phyloP scores from a whole-genome alignment of 1,140 invertebrate genomes.

The Eueides isabella region DNA sequence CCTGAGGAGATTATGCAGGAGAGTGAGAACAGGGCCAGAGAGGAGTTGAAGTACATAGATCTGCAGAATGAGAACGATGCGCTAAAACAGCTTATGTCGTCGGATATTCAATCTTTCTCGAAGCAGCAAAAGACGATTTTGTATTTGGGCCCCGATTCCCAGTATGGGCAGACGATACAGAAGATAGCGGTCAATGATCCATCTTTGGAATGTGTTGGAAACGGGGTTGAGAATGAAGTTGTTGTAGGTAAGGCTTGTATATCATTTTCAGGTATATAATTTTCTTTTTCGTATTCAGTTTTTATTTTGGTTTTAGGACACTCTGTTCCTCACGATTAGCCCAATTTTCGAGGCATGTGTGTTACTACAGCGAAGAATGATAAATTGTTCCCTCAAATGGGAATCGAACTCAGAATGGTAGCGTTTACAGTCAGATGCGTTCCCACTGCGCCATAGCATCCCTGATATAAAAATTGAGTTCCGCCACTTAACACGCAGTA shows the following conservation, averaged over 20 bases:
- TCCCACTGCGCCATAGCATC: too few relatives aligned
- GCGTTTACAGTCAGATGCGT: too few relatives aligned
- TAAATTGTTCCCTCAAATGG: too few relatives aligned
- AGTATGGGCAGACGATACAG: slow-evolving; percentile 66
- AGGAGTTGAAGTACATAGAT: slow-evolving; percentile 52
- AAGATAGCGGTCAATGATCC: slow-evolving; percentile 70
- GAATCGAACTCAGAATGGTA: too few relatives aligned
- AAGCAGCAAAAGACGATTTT: slow-evolving; percentile 70
- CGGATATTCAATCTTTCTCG: slow-evolving; percentile 57
- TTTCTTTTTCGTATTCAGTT: background rate
- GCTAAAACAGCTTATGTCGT: slow-evolving; percentile 71
- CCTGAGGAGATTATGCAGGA: slow-evolving; percentile 63
- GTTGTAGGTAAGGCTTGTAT: slow-evolving; percentile 53
- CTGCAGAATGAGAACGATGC: slow-evolving; percentile 62
- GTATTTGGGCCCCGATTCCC: slow-evolving; percentile 61
- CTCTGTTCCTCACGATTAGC: too few relatives aligned
- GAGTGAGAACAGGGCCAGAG: slow-evolving; percentile 51
- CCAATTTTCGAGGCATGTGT: too few relatives aligned
- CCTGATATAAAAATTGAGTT: too few relatives aligned
- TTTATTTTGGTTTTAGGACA: too few relatives aligned
- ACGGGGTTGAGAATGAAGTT: slow-evolving; percentile 47
- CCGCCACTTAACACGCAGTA: too few relatives aligned
- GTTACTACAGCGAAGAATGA: too few relatives aligned
- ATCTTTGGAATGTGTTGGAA: slow-evolving; percentile 49
- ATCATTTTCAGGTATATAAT: too few relatives aligned